These are phyloP conservation scores for Stichopus horrens DNA, from an alignment of 53 echinoderm and acorn worm genomes.

Conservation along the genomic window DNA sequence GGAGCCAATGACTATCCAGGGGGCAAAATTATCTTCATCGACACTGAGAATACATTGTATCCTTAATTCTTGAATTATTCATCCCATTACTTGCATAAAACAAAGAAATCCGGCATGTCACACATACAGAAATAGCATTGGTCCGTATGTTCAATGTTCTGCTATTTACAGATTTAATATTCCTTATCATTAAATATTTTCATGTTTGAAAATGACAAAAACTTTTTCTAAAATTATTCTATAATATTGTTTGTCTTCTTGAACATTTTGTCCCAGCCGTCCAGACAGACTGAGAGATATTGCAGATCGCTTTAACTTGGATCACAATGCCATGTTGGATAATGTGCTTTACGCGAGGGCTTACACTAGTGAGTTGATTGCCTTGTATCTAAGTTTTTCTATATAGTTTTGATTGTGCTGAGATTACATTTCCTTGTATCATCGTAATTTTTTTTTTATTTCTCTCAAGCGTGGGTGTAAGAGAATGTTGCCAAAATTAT, in stretches of 20 bases:
- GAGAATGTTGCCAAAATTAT: no score
- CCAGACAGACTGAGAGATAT: constrained; percentile 89
- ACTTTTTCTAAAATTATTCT: neutral
- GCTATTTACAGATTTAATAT: neutral
- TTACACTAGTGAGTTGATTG: constrained; percentile 78
- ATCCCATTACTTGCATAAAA: no score
- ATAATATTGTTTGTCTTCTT: neutral
- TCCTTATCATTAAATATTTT: neutral
- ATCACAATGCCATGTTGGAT: constrained; percentile 96
- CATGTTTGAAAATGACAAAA: neutral
- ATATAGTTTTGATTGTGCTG: no score
- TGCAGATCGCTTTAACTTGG: constrained; percentile 93
- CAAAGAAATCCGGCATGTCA: no score
- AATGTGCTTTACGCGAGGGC: constrained; percentile 96
- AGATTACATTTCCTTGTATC: no score
- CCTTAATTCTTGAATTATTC: constrained; percentile 46
- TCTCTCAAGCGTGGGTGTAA: no score
- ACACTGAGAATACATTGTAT: constrained; percentile 99
- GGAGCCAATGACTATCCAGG: constrained; percentile 92
- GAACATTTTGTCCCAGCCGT: constrained; percentile 53
- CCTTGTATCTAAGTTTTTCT: no score
- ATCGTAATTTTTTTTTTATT: no score
- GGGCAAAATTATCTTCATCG: constrained; percentile 92
- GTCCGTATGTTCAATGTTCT: no score
- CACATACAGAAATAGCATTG: no score